Base-by-base conservation (phyloP, 2,888 invertebrate genomes). In the Scaptomyza parva region DNA sequence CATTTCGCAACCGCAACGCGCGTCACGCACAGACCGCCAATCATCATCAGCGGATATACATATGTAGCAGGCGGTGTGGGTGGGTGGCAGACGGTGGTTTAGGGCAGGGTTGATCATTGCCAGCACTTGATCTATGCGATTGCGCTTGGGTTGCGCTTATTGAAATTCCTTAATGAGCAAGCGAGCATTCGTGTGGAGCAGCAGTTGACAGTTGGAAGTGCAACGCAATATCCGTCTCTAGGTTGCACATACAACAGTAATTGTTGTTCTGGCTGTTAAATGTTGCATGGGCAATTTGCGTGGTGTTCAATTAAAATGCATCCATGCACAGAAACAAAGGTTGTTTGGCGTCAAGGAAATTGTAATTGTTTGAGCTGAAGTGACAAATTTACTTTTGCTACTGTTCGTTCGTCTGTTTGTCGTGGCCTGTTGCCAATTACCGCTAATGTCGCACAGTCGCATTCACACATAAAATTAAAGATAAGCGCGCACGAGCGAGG, bases 401-500 rank as follows among this genome's bases (percentile, higher is more conserved):
- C 17, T 37, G 33, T 17, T 40, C 9, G 28, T 47, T 14, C 20
- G 28, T n/a, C 24, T 44, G 37, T 28, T 28, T 43, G 40, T 55
- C 18, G 53, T 47, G 61, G 57, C 59, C 59, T 65, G 78, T 68
- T 84, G 82, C 86, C 86, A 85, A 85, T 86, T 85, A 85, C 85
- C 85, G 84, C 85, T 86, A 85, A 86, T 85, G 85, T 86, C 73
- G 78, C 82, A 79, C 80, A 86, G 86, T 86, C 78, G 85, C 79
- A 70, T 78, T 78, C 84, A 82, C 85, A 85, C 85, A 85, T 85
- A 86, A 85, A 85, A 85, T 85, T 85, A 85, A 85, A 84, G 85
- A 85, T 86, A 86, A 85, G 85, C 82, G 82, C 74, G 82, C 81
- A 35, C 35, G 37, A 37, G 37, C 37, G 9, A 9, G 8, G 14